Conservation (phyloP, 2,797 vertebrate species). For the Fringilla coelebs region DNA sequence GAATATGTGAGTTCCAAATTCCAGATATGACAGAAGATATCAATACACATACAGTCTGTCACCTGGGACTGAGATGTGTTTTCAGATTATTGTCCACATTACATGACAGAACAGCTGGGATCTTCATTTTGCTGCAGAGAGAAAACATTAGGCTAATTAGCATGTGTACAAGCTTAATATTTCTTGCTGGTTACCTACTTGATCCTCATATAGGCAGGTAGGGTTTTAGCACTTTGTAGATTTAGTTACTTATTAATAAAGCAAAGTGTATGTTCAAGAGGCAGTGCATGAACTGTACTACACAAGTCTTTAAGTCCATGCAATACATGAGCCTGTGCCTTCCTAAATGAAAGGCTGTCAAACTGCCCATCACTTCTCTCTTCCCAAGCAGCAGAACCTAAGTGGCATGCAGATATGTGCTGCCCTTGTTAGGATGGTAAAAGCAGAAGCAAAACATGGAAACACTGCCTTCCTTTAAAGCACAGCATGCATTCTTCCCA, state of each 20-base stretch:
- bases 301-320: neutral
- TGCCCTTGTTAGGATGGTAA: neutral
- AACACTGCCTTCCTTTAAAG: neutral
- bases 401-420: neutral
- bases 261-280: neutral
- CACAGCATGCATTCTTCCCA: neutral
- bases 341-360: neutral
- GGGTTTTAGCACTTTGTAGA: neutral
- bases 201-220: neutral
- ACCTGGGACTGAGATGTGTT: neutral
- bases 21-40: neutral
- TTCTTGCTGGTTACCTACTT: neutral
- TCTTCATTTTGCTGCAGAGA: slow-evolving; percentile 68
- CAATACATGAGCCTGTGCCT: neutral
- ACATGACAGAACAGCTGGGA: slow-evolving; percentile 80
- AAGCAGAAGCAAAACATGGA: neutral
- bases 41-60: neutral
- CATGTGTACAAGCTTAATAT: neutral
- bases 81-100: neutral
- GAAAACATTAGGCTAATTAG: neutral
- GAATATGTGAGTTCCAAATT: neutral
- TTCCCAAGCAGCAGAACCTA: neutral
- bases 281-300: neutral
- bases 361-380: neutral
- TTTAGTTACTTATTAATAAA: neutral